These are phyloP conservation scores for Rhinolophus sinicus DNA, from an alignment of 2,113 vertebrate genomes.

Conservation along the genomic window DNA sequence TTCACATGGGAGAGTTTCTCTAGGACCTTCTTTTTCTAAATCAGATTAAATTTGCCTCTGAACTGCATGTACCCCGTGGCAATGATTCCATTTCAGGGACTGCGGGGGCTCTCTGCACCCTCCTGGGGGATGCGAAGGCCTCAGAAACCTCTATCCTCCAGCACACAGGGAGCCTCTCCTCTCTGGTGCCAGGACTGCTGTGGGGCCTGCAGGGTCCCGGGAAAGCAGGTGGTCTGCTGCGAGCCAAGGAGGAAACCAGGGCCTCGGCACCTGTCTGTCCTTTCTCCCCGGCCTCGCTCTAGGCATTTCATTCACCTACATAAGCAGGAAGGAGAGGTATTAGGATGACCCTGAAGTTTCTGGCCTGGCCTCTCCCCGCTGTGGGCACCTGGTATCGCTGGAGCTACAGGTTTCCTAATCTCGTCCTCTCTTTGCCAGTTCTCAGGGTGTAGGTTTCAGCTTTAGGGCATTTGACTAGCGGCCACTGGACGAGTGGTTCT, in stretches of 20 bases:
- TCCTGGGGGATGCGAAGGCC: neutral
- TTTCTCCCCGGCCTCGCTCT: neutral
- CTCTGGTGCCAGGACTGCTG: neutral
- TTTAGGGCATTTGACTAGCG: neutral
- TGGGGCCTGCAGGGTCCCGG: neutral
- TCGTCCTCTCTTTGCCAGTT: neutral
- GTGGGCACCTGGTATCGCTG: neutral
- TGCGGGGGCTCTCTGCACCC: neutral
- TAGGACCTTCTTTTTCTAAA: neutral
- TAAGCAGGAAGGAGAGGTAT: neutral
- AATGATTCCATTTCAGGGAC: neutral
- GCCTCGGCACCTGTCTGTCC: neutral
- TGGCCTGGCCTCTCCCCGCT: neutral
- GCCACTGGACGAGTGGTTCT: neutral
- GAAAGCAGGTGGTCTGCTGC: neutral
- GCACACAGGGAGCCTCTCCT: neutral
- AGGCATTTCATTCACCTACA: neutral
- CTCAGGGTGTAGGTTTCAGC: neutral
- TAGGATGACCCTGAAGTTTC: neutral
- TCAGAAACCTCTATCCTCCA: neutral
- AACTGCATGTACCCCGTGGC: neutral
- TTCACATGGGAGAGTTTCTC: neutral
- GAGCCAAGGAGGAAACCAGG: neutral
- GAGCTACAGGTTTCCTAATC: neutral
- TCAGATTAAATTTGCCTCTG: neutral